A percentile compares a stretch with the other conserved stretches of the same genome.
Evolutionary conservation across 2,797 vertebrate species (phyloP).

Genomic region (Pseudochirops cupreus): DNA sequence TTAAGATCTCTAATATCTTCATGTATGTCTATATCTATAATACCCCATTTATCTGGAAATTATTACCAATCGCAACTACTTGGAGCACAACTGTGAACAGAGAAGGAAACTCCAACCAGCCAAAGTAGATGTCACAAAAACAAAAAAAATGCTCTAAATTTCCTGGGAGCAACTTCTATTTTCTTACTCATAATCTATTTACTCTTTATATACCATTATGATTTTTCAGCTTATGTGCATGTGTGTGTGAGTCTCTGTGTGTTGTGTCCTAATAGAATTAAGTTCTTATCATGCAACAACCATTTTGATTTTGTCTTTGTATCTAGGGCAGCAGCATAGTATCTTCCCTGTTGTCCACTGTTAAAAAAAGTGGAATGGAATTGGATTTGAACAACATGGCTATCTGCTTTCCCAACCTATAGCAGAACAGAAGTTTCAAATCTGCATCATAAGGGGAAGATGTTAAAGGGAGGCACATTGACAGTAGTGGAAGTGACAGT

Average conservation of each 20-base stretch:
- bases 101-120: neutral
- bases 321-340: neutral
- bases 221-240: neutral
- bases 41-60: neutral
- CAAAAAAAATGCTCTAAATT: neutral
- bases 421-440: neutral
- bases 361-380: neutral
- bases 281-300: neutral
- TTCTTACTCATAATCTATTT: neutral
- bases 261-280: neutral
- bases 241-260: neutral
- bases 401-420: neutral
- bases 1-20: neutral
- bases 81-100: neutral
- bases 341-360: neutral
- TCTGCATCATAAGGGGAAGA: too few species aligned
- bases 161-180: neutral
- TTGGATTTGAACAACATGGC: neutral
- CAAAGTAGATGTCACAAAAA: neutral
- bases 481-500: neutral
- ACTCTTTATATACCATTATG: neutral
- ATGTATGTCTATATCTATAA: neutral
- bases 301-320: neutral
- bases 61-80: neutral
- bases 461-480: neutral